Percentiles rank a stretch among this genome's conserved stretches.
Evolutionary conservation across 2,888 invertebrate species (phyloP).

Genomic region (Thera obeliscata): DNA sequence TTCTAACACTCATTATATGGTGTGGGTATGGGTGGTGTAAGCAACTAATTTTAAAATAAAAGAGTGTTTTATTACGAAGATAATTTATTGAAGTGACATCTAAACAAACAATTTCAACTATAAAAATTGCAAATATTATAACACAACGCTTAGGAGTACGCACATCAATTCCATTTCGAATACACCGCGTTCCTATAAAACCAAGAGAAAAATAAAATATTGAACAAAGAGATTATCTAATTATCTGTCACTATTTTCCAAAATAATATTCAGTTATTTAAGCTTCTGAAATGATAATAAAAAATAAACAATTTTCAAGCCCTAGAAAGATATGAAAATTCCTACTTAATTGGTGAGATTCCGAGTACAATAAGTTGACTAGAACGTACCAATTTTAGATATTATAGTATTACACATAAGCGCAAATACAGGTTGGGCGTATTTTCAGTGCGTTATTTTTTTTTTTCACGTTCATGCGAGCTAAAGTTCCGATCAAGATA

Average conservation of each 20-base stretch:
- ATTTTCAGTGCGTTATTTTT: background rate
- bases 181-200: slow-evolving; percentile 7
- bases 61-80: slow-evolving; percentile 41
- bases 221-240: no score
- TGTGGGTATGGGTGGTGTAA: background rate
- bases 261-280: background rate
- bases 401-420: background rate
- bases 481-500: background rate
- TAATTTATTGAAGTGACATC: slow-evolving; percentile 63
- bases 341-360: slow-evolving; percentile 3
- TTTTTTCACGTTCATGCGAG: no score
- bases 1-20: no score
- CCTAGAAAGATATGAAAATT: background rate
- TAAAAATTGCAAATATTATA: slow-evolving; percentile 60
- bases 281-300: background rate
- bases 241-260: background rate
- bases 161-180: slow-evolving; percentile 51
- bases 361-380: slow-evolving; percentile 26
- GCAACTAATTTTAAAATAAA: slow-evolving; percentile 1
- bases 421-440: background rate
- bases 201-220: background rate
- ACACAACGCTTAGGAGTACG: slow-evolving; percentile 51
- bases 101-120: slow-evolving; percentile 63
- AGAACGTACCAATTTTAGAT: slow-evolving; percentile 24
- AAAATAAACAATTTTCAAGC: background rate